Evolutionary conservation across 1,140 invertebrate genomes (phyloP).

Genomic region (Liolophura sinensis): DNA sequence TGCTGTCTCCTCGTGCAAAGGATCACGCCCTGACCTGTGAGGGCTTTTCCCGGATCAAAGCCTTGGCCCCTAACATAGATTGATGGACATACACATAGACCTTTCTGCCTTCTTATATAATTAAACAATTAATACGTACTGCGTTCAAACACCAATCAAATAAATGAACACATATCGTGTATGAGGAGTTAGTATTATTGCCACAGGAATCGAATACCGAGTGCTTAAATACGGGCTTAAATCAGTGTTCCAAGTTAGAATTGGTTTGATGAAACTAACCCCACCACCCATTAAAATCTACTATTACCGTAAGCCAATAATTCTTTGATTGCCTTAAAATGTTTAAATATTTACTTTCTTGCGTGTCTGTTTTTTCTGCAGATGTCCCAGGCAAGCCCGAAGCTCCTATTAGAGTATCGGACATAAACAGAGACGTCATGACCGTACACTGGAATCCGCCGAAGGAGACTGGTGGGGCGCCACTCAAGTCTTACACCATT

Average conservation of each 20-base stretch:
- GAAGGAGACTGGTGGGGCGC: slow-evolving; percentile 87
- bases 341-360: too few species aligned
- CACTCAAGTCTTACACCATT: slow-evolving; percentile 65
- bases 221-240: background rate
- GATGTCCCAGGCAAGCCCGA: slow-evolving; percentile 88
- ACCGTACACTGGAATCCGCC: slow-evolving; percentile 92
- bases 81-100: too few species aligned
- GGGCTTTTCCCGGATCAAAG: too few species aligned
- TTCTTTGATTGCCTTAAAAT: too few species aligned
- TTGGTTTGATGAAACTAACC: too few species aligned
- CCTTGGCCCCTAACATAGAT: too few species aligned
- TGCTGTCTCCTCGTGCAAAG: too few species aligned
- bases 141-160: background rate
- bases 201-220: background rate
- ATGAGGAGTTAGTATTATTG: background rate
- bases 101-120: slow-evolving; percentile 3
- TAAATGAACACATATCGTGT: background rate
- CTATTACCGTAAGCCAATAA: too few species aligned
- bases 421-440: slow-evolving; percentile 91
- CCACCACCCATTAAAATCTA: too few species aligned
- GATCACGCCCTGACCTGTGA: too few species aligned
- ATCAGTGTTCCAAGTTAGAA: background rate
- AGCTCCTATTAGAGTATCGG: slow-evolving; percentile 88
- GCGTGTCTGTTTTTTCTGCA: slow-evolving; percentile 46
- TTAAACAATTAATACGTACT: slow-evolving; percentile 1